A percentile compares a stretch with the other conserved stretches of the same genome.
Evolutionary conservation across 1,140 invertebrate species (phyloP).

Genomic region (Platyura marginata): DNA sequence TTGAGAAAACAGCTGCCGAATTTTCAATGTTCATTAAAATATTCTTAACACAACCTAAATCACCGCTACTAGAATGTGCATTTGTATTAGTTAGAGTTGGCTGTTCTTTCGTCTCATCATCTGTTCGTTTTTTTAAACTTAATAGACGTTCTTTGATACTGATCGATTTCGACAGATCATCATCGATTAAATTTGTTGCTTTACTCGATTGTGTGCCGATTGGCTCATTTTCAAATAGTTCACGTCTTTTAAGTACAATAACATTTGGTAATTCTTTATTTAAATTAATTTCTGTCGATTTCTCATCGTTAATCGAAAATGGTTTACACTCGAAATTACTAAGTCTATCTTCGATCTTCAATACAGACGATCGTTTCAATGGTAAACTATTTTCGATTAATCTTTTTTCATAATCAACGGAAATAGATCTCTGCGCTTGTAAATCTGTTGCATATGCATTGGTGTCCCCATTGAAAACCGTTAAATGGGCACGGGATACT

Average conservation of each 20-base stretch:
- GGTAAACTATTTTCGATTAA: too few species aligned
- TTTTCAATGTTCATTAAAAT: slow-evolving; percentile 41
- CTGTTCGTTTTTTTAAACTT: slow-evolving; percentile 27
- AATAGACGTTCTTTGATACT: slow-evolving; percentile 52
- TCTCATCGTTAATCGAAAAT: slow-evolving; percentile 24
- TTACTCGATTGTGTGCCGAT: slow-evolving; percentile 7
- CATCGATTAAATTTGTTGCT: slow-evolving; percentile 25
- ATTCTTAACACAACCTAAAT: slow-evolving; percentile 40
- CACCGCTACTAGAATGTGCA: slow-evolving; percentile 7
- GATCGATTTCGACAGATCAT: slow-evolving; percentile 39
- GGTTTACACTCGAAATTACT: slow-evolving; percentile 19
- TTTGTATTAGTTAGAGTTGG: slow-evolving; percentile 25
- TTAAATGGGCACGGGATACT: slow-evolving; percentile 31
- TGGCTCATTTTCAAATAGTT: slow-evolving; percentile 54
- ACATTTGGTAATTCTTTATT: slow-evolving; percentile 52
- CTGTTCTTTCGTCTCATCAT: slow-evolving; percentile 22
- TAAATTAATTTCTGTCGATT: slow-evolving; percentile 11
- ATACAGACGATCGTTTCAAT: slow-evolving; percentile 8
- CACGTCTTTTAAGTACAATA: slow-evolving; percentile 59
- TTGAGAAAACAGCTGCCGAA: slow-evolving; percentile 29
- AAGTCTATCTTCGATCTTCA: slow-evolving; percentile 22
- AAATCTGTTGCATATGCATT: slow-evolving; percentile 12
- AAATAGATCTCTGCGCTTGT: too few species aligned
- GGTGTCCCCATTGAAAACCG: slow-evolving; percentile 11
- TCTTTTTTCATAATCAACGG: too few species aligned